phyloP scores from a whole-genome alignment of 2,113 vertebrate genomes.

The Grammomys surdaster region DNA sequence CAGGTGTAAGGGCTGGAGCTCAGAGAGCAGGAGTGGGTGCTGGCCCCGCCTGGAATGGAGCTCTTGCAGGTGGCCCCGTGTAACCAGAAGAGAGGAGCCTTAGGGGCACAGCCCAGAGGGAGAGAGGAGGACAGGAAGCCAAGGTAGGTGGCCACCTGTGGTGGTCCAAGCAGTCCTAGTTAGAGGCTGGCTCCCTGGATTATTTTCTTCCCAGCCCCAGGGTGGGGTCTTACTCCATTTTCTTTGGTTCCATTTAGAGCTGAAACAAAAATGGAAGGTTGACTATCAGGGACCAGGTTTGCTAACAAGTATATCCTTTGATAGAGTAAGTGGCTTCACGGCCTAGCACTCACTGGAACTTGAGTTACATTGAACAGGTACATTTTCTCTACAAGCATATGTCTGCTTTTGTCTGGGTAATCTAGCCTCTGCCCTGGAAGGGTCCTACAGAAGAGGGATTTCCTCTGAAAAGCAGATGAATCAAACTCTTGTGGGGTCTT shows the following conservation, averaged over 20 bases:
- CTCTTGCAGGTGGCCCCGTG: too few species aligned
- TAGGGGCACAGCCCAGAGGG: neutral
- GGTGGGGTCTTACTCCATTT: rapidly evolving
- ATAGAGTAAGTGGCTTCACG: rapidly evolving
- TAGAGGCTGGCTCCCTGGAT: rapidly evolving
- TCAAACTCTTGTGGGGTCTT: rapidly evolving
- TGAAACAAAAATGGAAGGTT: neutral
- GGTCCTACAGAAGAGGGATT: too few species aligned
- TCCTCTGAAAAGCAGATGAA: neutral
- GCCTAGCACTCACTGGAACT: neutral
- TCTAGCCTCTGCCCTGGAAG: neutral
- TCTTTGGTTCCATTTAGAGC: neutral
- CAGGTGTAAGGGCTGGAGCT: neutral
- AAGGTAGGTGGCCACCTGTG: neutral
- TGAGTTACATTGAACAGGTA: neutral
- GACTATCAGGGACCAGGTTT: neutral
- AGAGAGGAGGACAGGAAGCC: neutral
- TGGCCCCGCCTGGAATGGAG: neutral
- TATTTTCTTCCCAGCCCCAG: neutral
- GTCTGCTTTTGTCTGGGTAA: neutral
- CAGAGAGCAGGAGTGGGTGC: neutral
- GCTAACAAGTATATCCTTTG: neutral
- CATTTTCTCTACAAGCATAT: neutral
- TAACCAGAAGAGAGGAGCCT: neutral
- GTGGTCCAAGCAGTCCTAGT: neutral